phyloP scores from a whole-genome alignment of 2,888 invertebrate genomes.

The Helleia helle region DNA sequence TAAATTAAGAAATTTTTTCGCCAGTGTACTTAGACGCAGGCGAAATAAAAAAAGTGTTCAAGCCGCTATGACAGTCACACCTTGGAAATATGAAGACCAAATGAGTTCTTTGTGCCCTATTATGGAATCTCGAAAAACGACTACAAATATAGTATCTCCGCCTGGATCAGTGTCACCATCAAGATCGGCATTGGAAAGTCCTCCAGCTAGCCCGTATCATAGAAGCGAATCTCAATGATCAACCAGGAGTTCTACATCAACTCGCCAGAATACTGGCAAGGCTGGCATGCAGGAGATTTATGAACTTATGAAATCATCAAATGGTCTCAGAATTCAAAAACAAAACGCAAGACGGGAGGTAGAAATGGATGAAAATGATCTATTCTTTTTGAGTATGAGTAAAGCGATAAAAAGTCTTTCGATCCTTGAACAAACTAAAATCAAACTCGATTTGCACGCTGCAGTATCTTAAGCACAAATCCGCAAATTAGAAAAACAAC shows the following conservation, averaged over 20 bases:
- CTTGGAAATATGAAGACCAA: conserved; percentile 25
- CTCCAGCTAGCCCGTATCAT: too few species aligned
- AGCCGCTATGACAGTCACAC: conserved; percentile 14
- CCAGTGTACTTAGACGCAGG: conserved; percentile 20
- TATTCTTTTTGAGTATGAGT: conserved; percentile 27
- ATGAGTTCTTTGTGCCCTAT: conserved; percentile 22
- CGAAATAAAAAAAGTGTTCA: conserved; percentile 20
- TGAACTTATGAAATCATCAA: conserved; percentile 22
- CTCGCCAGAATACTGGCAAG: too few species aligned
- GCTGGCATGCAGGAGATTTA: conserved; percentile 11
- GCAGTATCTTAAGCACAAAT: conserved; percentile 25
- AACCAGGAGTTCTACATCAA: too few species aligned
- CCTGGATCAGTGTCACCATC: too few species aligned
- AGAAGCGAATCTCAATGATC: too few species aligned
- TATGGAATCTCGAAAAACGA: conserved; percentile 12
- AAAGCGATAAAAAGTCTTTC: conserved; percentile 24
- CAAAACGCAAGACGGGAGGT: conserved; percentile 12
- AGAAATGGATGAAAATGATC: conserved; percentile 25
- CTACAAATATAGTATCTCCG: too few species aligned
- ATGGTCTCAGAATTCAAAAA: conserved; percentile 19
- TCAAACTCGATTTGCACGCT: conserved; percentile 25
- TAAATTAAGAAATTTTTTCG: conserved; percentile 21
- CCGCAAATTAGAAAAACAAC: too few species aligned
- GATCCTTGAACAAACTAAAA: conserved; percentile 25
- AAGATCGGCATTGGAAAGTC: too few species aligned